phyloP scores from a whole-genome alignment of 2,888 invertebrate species.

The Meteorus colon region DNA sequence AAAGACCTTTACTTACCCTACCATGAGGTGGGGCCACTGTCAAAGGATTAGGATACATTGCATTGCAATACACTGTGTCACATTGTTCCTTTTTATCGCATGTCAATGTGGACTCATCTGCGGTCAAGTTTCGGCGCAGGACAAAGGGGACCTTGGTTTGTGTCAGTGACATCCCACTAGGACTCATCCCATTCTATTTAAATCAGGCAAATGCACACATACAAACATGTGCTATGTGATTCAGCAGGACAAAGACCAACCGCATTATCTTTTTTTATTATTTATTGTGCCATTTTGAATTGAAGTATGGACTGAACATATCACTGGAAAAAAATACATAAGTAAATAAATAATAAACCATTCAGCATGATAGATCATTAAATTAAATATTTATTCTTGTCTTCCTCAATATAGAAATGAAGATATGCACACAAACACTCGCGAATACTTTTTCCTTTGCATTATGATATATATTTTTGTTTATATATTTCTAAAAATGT shows the following conservation, averaged over 20 bases:
- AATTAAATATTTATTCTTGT: slow-evolving; percentile 62
- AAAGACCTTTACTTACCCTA: slow-evolving; percentile 19
- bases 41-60: slow-evolving; percentile 11
- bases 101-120: slow-evolving; percentile 11
- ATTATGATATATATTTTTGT: neutral
- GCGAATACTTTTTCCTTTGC: slow-evolving; percentile 22
- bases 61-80: neutral
- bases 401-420: slow-evolving; percentile 60
- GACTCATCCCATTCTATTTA: slow-evolving; percentile 65
- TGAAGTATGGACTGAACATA: neutral
- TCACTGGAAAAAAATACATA: neutral
- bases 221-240: slow-evolving; percentile 13
- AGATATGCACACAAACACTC: slow-evolving; percentile 58
- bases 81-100: slow-evolving; percentile 24
- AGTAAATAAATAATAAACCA: neutral
- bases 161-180: slow-evolving; percentile 59
- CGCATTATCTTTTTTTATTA: slow-evolving; percentile 14
- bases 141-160: slow-evolving; percentile 42
- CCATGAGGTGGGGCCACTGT: neutral
- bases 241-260: slow-evolving; percentile 27
- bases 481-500: slow-evolving; percentile 2
- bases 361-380: slow-evolving; percentile 53
- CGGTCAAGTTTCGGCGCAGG: slow-evolving; percentile 34
- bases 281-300: neutral
- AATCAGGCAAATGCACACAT: slow-evolving; percentile 50